These are phyloP conservation scores for Torymus aiolomorphi DNA, from an alignment of 2,888 invertebrate genomes.

Conservation along the genomic window DNA sequence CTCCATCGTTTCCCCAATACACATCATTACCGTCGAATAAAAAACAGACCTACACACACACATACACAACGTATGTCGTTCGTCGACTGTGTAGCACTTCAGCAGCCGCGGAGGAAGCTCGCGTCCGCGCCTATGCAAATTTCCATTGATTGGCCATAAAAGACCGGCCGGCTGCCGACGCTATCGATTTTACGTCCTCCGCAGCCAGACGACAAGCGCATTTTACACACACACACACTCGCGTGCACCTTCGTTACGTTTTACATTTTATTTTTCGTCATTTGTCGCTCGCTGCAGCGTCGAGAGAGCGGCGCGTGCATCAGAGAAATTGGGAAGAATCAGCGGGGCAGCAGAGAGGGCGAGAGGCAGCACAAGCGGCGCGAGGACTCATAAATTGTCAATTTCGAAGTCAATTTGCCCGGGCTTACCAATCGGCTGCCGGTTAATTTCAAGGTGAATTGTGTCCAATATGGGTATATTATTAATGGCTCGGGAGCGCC, in stretches of 20 bases:
- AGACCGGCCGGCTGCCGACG: neutral
- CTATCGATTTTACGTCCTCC: constrained; percentile 47
- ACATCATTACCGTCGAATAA: constrained; percentile 27
- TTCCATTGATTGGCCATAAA: constrained; percentile 54
- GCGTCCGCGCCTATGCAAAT: constrained; percentile 43
- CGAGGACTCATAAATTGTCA: constrained; percentile 62
- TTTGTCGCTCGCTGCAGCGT: neutral
- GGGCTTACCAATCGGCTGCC: constrained; percentile 75
- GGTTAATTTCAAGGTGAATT: constrained; percentile 77
- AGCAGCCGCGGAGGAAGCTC: constrained; percentile 1
- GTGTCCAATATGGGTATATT: constrained; percentile 76
- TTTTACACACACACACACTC: constrained; percentile 7
- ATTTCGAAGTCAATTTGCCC: constrained; percentile 76
- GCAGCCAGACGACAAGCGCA: constrained; percentile 33
- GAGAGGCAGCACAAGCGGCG: constrained; percentile 16
- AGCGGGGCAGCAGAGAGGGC: constrained; percentile 5
- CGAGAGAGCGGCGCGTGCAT: neutral
- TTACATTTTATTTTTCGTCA: constrained; percentile 29
- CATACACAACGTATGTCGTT: constrained; percentile 35
- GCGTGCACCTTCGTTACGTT: neutral
- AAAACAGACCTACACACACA: constrained; percentile 11
- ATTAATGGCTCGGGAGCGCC: constrained; percentile 72
- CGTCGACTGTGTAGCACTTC: neutral
- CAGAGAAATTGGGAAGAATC: constrained; percentile 24
- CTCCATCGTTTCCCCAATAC: neutral